These are phyloP conservation scores for Cylas formicarius DNA, from an alignment of 1,140 invertebrate species.

Conservation along the genomic window DNA sequence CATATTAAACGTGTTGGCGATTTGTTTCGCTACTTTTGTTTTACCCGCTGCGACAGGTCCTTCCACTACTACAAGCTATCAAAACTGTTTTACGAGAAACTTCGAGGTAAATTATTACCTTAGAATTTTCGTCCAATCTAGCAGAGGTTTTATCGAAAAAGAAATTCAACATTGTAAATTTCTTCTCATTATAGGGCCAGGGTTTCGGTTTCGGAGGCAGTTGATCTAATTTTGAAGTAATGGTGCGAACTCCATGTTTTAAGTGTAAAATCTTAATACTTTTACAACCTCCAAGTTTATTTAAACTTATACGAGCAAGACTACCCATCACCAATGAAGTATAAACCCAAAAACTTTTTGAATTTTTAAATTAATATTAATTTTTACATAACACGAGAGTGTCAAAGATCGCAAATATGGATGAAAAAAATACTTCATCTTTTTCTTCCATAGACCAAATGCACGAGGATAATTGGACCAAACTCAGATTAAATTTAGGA, in stretches of 20 bases:
- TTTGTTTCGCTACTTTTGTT: conserved; percentile 63
- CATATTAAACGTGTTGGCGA: conserved; percentile 84
- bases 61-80: conserved; percentile 72
- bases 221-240: conserved; percentile 48
- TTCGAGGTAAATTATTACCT: conserved; percentile 27
- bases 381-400: conserved; percentile 11
- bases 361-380: conserved; percentile 7
- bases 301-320: conserved; percentile 25
- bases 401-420: too few relatives aligned
- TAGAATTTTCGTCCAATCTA: conserved; percentile 46
- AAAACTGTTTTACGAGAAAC: neutral
- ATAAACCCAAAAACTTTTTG: too few relatives aligned
- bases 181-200: conserved; percentile 55
- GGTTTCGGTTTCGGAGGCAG: conserved; percentile 48
- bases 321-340: conserved; percentile 32
- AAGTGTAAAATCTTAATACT: conserved; percentile 25
- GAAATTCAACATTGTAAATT: conserved; percentile 46
- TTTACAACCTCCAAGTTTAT: conserved; percentile 12
- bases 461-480: too few relatives aligned
- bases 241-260: conserved; percentile 45
- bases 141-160: conserved; percentile 53
- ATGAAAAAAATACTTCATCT: too few relatives aligned
- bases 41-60: conserved; percentile 79
- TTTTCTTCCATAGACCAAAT: too few relatives aligned
- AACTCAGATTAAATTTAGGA: too few relatives aligned